A percentile compares a stretch with the other conserved stretches of the same genome.
phyloP scores from a whole-genome alignment of 2,888 invertebrate genomes.

The Xanthia togata region DNA sequence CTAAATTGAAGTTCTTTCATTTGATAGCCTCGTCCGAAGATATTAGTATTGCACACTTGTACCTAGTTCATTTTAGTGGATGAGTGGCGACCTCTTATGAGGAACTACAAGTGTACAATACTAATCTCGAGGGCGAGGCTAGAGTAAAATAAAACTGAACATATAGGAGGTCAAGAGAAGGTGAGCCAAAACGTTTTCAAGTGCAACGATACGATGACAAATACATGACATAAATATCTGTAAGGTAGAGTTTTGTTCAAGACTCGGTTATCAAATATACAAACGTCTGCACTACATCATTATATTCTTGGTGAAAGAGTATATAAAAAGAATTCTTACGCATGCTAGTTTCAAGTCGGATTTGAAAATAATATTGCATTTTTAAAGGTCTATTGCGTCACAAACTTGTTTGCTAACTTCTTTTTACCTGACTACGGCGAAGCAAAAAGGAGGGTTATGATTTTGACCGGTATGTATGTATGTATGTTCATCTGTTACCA shows the following conservation, averaged over 20 bases:
- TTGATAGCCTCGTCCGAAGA: background rate
- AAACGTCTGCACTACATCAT: background rate
- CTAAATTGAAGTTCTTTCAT: background rate
- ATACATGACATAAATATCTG: conserved; percentile 9
- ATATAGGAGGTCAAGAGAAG: conserved; percentile 3
- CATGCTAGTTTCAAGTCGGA: background rate
- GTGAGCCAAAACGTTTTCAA: background rate
- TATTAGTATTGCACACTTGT: background rate
- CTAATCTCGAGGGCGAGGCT: background rate
- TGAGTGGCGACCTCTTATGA: background rate
- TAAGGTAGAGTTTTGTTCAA: background rate
- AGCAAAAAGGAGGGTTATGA: too few relatives aligned
- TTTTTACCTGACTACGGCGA: background rate
- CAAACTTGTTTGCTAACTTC: background rate
- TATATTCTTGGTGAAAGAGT: conserved; percentile 4
- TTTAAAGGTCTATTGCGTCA: background rate
- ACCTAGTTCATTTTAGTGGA: background rate
- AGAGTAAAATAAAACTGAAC: background rate
- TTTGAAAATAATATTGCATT: conserved; percentile 8
- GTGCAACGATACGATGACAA: background rate
- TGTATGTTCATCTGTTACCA: too few relatives aligned
- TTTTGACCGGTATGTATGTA: too few relatives aligned
- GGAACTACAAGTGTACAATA: background rate
- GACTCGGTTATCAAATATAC: background rate
- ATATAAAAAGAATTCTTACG: background rate